A percentile compares a stretch with the other conserved stretches of the same genome.
These are phyloP conservation scores for Acinonyx jubatus DNA, from an alignment of 2,113 vertebrate genomes.

Conservation along the genomic window DNA sequence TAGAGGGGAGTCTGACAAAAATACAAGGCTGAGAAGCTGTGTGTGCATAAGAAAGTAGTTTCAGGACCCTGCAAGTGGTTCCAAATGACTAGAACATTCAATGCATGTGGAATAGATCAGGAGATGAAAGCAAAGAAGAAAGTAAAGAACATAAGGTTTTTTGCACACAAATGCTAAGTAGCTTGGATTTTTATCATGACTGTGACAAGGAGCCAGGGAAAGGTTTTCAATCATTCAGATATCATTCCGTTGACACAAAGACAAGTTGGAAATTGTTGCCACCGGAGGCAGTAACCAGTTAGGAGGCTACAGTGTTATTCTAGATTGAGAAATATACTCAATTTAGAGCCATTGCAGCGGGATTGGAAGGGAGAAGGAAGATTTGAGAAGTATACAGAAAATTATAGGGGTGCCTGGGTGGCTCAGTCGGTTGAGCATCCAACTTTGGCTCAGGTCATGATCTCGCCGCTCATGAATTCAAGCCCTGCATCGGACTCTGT, in stretches of 20 bases:
- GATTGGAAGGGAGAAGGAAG: neutral
- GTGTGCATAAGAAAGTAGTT: neutral
- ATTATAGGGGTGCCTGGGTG: neutral
- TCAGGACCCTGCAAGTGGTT: neutral
- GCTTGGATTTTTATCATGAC: neutral
- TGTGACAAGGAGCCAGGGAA: neutral
- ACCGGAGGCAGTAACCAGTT: neutral
- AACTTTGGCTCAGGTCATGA: too few relatives aligned
- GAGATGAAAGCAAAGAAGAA: neutral
- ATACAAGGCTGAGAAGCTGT: neutral
- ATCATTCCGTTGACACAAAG: neutral
- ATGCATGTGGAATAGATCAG: neutral
- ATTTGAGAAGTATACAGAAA: neutral
- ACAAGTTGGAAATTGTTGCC: neutral
- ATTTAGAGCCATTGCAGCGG: neutral
- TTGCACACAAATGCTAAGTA: neutral
- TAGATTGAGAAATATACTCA: neutral
- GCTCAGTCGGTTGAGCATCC: too few relatives aligned
- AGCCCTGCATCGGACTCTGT: too few relatives aligned
- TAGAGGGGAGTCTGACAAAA: neutral
- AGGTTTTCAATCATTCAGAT: neutral
- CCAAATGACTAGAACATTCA: neutral
- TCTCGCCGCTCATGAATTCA: too few relatives aligned
- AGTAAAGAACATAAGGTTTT: neutral
- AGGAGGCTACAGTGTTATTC: neutral